Base-by-base conservation (phyloP, 2,797 vertebrate genomes). In the Paguma larvata region DNA sequence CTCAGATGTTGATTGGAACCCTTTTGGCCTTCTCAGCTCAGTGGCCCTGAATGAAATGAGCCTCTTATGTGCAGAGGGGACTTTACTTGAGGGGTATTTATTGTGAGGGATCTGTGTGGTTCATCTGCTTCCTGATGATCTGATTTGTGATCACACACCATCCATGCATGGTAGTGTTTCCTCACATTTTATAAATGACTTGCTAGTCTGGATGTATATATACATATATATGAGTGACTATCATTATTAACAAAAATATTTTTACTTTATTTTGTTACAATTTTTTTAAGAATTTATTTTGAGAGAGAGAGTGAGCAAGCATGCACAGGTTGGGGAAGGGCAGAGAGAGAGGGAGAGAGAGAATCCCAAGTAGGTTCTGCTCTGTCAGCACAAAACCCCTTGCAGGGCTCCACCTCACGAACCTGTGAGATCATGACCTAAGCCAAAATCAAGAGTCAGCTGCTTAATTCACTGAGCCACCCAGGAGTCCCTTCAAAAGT, bases 181-280 rank as follows among this genome's bases (percentile, higher is more conserved):
- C 53, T 87, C 75, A 89, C 9, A 18, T 73, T 97, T 89, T 92
- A 83, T 6, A 80, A 2, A 56, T 80, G 27, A 68, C 9, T 77
- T 94, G 41, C 63, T 87, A 65, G 30, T 62, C 62, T 90, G 48
- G 32, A 67, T 91, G 15, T 56, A 13, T 51, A 82, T 77, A 46
- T 80, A 34, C 48, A 27, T 89, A 82, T 77, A 46, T 80, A 34
- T 67, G 63, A 73, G 48, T 86, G n/a, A 62, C 62, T 65, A 2
- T 91, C 84, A 53, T 79, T 84, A 86, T 96, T 84, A 96, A 83
- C 25, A 88, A 77, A 77, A 73, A 85, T 83, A 15, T 79, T 90
- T 97, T 94, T 70, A 68, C 21, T 56, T 56, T 56, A 19, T 56
- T 56, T 51, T 51, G 48, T 51, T 51, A 48, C 38, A 38, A 38